Evolutionary conservation across 2,888 invertebrate genomes (phyloP), one percentile per base, ranked within the genome.

Genomic region (Glaucopsyche alexis): DNA sequence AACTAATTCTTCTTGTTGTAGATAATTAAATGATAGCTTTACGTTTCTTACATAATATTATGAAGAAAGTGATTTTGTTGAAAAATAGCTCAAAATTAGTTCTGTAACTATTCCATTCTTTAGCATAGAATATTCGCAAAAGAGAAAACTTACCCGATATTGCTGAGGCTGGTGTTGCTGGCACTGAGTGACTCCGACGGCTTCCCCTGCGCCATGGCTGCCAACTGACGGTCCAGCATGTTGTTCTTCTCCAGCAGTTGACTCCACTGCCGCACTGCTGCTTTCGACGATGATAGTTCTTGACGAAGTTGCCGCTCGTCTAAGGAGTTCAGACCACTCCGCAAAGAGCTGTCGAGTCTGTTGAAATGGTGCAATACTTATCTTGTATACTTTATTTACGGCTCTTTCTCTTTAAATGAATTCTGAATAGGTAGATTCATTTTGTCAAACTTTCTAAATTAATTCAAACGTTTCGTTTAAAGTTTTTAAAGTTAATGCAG

Each of bases 261-360:
- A 80, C 91, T 93, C 90, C 92, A 93, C 80, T 93, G 93, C 6
- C 92, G 87, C 67, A 91, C 86, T 9, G 91, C 89, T 55, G 86
- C 84, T 78, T 90, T 89, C 0, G 93, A 92, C 3, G 90, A 90
- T 0, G 91, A 87, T 16, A 93, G 80, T 80, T 93, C 93, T 75
- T 92, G 91, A 0, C 86, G 89, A 6, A 93, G 84, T 77, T 93
- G 93, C 77, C 87, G 83, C 81, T 93, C 93, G 81, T 93, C 93
- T 73, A 93, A 78, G 0, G 93, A 93, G 80, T 93, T 93, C 55
- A 93, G 83, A 65, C 93, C 93, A 77, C 93, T 93, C 70, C 93
- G 89, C 0, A 93, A 85, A 4, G 93, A 93, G 77, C 92, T 92
- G 81, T 93, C 93, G 84, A 93, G 79, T 80, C 93, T 92, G 78